A percentile compares a stretch with the other conserved stretches of the same genome.
These are phyloP conservation scores for Mesochorus sp. DNA, from an alignment of 2,888 invertebrate genomes.

Conservation along the genomic window DNA sequence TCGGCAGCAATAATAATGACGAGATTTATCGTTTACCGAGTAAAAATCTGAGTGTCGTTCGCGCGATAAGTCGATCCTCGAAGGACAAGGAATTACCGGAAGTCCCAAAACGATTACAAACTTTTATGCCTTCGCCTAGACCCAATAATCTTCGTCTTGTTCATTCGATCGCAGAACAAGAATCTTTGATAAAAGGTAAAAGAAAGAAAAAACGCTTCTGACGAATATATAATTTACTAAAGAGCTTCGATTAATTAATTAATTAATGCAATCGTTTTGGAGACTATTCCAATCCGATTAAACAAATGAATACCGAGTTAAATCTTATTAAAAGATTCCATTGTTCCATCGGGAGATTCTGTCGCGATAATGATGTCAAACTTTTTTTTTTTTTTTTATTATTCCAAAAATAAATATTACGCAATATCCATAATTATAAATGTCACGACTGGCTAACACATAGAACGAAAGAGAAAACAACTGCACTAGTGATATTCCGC, in stretches of 20 bases:
- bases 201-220: neutral
- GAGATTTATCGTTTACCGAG: neutral
- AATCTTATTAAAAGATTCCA: too few species aligned
- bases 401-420: neutral
- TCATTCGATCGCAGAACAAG: neutral
- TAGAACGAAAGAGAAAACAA: neutral
- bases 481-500: slow-evolving; percentile 4
- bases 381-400: neutral
- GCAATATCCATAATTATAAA: too few species aligned
- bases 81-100: neutral
- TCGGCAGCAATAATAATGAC: slow-evolving; percentile 2
- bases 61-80: neutral
- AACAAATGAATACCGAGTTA: too few species aligned
- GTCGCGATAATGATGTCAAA: too few species aligned
- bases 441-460: neutral
- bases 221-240: too few species aligned
- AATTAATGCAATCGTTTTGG: too few species aligned
- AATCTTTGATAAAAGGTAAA: slow-evolving; percentile 38
- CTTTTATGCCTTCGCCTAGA: slow-evolving; percentile 27
- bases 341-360: too few species aligned
- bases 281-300: too few species aligned
- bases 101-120: slow-evolving; percentile 30
- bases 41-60: neutral
- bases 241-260: too few species aligned
- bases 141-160: neutral